Evolutionary conservation across 2,888 invertebrate genomes (phyloP).

Genomic region (Apamea sordens): DNA sequence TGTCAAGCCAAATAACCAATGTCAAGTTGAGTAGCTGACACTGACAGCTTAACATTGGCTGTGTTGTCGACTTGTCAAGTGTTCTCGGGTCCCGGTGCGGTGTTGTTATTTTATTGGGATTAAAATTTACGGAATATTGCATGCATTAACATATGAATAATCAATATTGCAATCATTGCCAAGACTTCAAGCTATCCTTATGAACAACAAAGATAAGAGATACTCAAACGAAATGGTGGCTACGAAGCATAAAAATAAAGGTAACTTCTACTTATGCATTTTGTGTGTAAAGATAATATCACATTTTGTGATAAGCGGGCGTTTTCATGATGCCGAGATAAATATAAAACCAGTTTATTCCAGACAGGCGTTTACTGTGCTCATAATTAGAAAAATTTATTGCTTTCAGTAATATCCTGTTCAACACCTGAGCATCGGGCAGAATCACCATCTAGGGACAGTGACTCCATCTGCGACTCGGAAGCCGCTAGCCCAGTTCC

Average conservation of each 20-base stretch:
- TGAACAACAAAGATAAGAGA: slow-evolving; percentile 73
- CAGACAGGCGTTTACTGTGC: neutral
- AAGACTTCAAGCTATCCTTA: slow-evolving; percentile 59
- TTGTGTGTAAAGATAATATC: neutral
- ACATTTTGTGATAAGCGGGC: neutral
- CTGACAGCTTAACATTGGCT: no score
- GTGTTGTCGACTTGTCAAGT: slow-evolving; percentile 5
- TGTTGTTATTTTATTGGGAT: slow-evolving; percentile 9
- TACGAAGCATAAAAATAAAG: slow-evolving; percentile 80
- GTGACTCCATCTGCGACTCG: slow-evolving; percentile 85
- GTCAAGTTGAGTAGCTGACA: neutral
- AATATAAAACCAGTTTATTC: neutral
- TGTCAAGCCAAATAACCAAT: neutral
- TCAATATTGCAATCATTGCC: slow-evolving; percentile 7
- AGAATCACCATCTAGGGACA: slow-evolving; percentile 85
- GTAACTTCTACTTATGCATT: slow-evolving; percentile 60
- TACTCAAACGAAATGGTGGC: slow-evolving; percentile 79
- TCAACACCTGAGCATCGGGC: slow-evolving; percentile 84
- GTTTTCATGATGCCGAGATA: slow-evolving; percentile 2
- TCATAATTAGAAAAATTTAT: neutral
- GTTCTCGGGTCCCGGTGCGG: slow-evolving; percentile 1
- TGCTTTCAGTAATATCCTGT: slow-evolving; percentile 81
- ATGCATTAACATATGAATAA: slow-evolving; percentile 37
- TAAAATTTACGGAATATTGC: slow-evolving; percentile 8
- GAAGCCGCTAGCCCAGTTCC: slow-evolving; percentile 87